Percentiles rank a stretch among this genome's conserved stretches.
These are phyloP conservation scores for Brachionichthys hirsutus DNA, from an alignment of 2,113 vertebrate species.

Conservation along the genomic window DNA sequence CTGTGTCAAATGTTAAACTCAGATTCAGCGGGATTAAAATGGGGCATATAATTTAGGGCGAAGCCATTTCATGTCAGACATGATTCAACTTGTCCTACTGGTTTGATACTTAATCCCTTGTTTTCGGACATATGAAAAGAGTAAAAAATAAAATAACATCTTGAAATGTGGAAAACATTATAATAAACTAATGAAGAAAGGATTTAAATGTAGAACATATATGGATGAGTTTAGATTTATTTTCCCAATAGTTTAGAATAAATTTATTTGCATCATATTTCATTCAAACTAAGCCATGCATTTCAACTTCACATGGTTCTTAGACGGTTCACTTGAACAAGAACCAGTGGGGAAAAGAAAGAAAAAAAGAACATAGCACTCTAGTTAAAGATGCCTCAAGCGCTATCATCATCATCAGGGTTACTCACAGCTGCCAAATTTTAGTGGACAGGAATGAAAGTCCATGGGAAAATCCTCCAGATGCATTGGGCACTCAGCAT, in stretches of 20 bases:
- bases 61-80: conserved; percentile 54
- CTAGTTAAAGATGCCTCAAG: conserved; percentile 42
- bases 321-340: conserved; percentile 24
- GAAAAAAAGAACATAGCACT: conserved; percentile 34
- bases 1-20: no score
- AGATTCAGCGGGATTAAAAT: no score
- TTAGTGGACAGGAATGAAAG: conserved; percentile 96
- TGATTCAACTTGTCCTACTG: conserved; percentile 21
- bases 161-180: conserved; percentile 30
- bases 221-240: conserved; percentile 31
- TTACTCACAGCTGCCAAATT: conserved; percentile 99
- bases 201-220: conserved; percentile 16
- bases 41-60: not conserved
- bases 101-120: conserved; percentile 2
- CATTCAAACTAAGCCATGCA: conserved; percentile 35
- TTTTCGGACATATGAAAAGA: conserved; percentile 6
- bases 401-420: conserved; percentile 38
- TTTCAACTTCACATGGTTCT: conserved; percentile 36
- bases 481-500: conserved; percentile 99
- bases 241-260: conserved; percentile 9
- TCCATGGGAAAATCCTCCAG: conserved; percentile 99
- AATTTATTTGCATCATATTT: conserved; percentile 1
- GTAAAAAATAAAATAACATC: no score
- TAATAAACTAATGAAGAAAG: not conserved
- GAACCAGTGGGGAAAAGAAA: conserved; percentile 27